Evolutionary conservation across 2,113 vertebrate species (phyloP).

Genomic region (Callipepla californica): DNA sequence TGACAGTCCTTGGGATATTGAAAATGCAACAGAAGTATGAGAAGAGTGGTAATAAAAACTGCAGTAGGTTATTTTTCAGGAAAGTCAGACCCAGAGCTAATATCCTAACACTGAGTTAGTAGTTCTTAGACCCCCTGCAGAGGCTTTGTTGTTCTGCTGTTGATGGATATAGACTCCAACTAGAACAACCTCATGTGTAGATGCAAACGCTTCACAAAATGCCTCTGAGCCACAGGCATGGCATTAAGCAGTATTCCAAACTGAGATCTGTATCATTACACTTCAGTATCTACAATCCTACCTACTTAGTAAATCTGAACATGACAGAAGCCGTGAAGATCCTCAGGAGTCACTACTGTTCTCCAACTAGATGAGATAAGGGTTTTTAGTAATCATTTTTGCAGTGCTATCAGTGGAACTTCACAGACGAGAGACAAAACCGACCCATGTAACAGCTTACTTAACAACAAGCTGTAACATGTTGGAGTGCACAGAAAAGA

Average conservation of each 20-base stretch:
- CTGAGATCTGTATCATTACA: not conserved
- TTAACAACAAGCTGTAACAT: slow-evolving; percentile 40
- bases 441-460: not conserved
- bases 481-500: slow-evolving; percentile 36
- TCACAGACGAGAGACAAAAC: not conserved
- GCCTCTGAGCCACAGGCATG: not conserved
- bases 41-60: not conserved
- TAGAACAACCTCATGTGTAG: not conserved
- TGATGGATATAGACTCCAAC: not conserved
- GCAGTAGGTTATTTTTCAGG: not conserved
- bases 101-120: not conserved
- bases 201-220: slow-evolving; percentile 9
- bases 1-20: not conserved
- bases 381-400: not conserved
- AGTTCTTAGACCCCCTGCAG: not conserved
- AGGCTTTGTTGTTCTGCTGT: not conserved
- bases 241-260: not conserved
- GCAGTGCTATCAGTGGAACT: not conserved
- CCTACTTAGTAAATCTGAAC: not conserved
- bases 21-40: not conserved
- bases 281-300: not conserved
- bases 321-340: not conserved
- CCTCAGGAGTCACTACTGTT: not conserved
- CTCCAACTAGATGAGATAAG: not conserved
- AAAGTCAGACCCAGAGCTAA: not conserved